Evolutionary conservation across 2,113 vertebrate genomes (phyloP), one percentile per base, ranked within the genome.

Genomic region (Corapipo altera): DNA sequence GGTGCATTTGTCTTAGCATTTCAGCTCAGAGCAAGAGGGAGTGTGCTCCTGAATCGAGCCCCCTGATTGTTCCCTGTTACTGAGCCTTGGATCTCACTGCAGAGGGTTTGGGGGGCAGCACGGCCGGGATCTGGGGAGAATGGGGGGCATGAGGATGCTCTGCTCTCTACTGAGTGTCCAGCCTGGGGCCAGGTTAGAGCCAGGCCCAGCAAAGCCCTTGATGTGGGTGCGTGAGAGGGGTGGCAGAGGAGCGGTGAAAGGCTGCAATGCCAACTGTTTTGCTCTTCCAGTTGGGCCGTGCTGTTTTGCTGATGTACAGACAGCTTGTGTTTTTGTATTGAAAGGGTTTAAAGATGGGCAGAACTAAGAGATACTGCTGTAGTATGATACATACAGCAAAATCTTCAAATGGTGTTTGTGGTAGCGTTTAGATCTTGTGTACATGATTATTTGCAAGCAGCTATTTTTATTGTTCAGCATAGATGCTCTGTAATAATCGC

Each of bases 71-170:
- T 71, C 8, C 12, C 28, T n/a, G 12, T 58, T 30, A 11, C 28
- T 32, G 76, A 49, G 57, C 46, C 19, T 49, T 49, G 16, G 62
- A 6, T 61, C 61, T 70, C 0, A 0, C 28, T 76, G 43, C 24
- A 30, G 41, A 15, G 8, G 19, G 4, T 51, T 49, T 82, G 17
- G 37, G 32, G 51, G 24, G 17, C 49, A 76, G 59, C 28, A 37
- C 0, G 3, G 44, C 32, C 0, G 0, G 15, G 9, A 15, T 51
- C 19, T 18, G 43, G 43, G 44, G 55, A n/a, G 49, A 8, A 6
- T 18, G 14, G 12, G 28, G 5, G 18, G 2, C 0, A 0, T 0
- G 5, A 83, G n/a, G 62, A 27, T 67, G 52, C 22, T 75, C 27
- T 1, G 7, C 15, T 85, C 20, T 27, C 12, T 43, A 0, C 0